Base-by-base conservation (phyloP, 92 coral and sea anemone species). In the Palythoa caribaeorum region DNA sequence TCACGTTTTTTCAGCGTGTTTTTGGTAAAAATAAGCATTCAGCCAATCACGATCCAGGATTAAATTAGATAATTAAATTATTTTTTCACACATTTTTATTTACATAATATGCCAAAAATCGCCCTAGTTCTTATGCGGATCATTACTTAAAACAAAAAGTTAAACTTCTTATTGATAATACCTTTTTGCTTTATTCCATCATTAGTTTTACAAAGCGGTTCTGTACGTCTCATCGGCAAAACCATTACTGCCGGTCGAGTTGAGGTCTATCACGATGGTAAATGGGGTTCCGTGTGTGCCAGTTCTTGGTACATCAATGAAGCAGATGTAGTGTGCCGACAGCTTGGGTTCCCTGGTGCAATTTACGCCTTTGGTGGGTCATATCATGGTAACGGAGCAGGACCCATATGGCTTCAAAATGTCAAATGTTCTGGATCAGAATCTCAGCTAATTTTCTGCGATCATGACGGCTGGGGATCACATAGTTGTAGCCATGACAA, bases 301-400 rank as follows among this genome's bases (percentile, higher is more conserved):
- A 51, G 37, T 37, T 11, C 60, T 14, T 76, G 80, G 80, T 63
- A n/a, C n/a, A 9, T 76, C 39, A 50, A 11, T 20, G 80, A 76
- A 76, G 80, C 80, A 51, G 10, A 8, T 1, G 80, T 76, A 50
- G 80, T 51, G 60, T 76, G 80, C 80, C 80, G 63, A 52, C 62
- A 76, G 40, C 80, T 51, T 76, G 80, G 80, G 80, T 76, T 76
- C 80, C 80, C 80, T 76, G 63, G 80, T 76, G 80, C 80, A 76
- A 21, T 50, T 76, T 3, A 38, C 35, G 80, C 80, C 37, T 3
- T 5, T 3, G 13, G 40, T 15, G 6, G 54, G 9, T 21, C 65
- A 19, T 38, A 19, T 7, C 21, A 51, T 11, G 80, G 65, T 5
- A 35, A 21, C 20, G 65, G 80, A 5, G 10, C 38, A 51, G 80